phyloP scores from a whole-genome alignment of 2,888 invertebrate genomes.

The Leucophora obtusa region DNA sequence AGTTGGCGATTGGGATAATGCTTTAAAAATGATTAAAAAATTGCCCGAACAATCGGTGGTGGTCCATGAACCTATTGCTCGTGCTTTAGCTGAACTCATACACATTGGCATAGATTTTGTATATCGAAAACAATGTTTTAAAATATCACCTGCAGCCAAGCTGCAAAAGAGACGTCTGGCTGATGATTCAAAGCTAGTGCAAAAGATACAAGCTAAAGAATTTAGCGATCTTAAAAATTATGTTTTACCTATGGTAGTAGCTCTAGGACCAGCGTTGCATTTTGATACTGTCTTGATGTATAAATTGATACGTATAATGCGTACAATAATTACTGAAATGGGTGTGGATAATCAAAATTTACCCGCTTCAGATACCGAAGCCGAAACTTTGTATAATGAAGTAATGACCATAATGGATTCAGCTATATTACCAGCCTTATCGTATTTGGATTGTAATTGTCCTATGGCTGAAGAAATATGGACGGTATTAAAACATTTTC shows the following conservation, averaged over 20 bases:
- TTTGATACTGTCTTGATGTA: conserved; percentile 93
- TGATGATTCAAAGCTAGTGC: conserved; percentile 73
- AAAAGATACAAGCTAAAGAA: conserved; percentile 80
- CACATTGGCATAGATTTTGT: conserved; percentile 92
- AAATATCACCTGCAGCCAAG: conserved; percentile 81
- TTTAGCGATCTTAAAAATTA: conserved; percentile 86
- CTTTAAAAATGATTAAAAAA: conserved; percentile 87
- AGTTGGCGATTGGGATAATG: conserved; percentile 94
- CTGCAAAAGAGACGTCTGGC: conserved; percentile 83
- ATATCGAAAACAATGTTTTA: conserved; percentile 87
- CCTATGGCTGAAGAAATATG: conserved; percentile 98
- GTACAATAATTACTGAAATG: conserved; percentile 77
- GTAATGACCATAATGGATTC: conserved; percentile 92
- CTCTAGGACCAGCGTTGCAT: conserved; percentile 92
- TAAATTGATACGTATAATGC: conserved; percentile 84
- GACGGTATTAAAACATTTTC: conserved; percentile 90
- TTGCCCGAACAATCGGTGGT: conserved; percentile 90
- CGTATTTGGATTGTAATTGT: conserved; percentile 95
- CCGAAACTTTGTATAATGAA: conserved; percentile 86
- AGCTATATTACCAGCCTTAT: conserved; percentile 92
- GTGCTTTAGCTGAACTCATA: conserved; percentile 87
- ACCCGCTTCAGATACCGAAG: conserved; percentile 72
- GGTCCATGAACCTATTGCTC: conserved; percentile 87
- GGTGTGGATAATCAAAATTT: conserved; percentile 76
- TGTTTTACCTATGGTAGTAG: conserved; percentile 90